Evolutionary conservation across 2,888 invertebrate genomes (phyloP), one percentile per base, ranked within the genome.

Genomic region (Dermolepida albohirtum): DNA sequence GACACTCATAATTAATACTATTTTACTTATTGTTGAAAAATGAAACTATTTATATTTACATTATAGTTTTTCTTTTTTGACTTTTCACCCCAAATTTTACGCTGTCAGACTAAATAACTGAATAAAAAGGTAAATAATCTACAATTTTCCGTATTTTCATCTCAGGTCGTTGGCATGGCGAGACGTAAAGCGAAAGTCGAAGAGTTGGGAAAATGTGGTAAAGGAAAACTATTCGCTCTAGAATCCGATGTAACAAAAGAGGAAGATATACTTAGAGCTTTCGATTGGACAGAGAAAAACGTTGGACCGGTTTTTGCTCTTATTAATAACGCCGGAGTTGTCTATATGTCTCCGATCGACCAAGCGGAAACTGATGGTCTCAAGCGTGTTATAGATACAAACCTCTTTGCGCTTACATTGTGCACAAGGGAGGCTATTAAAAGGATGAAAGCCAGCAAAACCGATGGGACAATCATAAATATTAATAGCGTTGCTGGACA

Each of bases 91-190:
- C n/a, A n/a, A n/a, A n/a, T n/a, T n/a, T n/a, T n/a, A n/a, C n/a
- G n/a, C n/a, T n/a, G n/a, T n/a, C n/a, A n/a, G n/a, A n/a, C n/a
- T n/a, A n/a, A n/a, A n/a, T n/a, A n/a, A n/a, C n/a, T n/a, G n/a
- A n/a, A n/a, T n/a, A n/a, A n/a, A n/a, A n/a, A n/a, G n/a, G n/a
- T n/a, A n/a, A n/a, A n/a, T n/a, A n/a, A n/a, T n/a, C n/a, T n/a
- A n/a, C n/a, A n/a, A n/a, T n/a, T n/a, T n/a, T n/a, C n/a, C n/a
- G n/a, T n/a, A n/a, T n/a, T n/a, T n/a, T n/a, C n/a, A n/a, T n/a
- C n/a, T n/a, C n/a, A n/a, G 66, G 89, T 89, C 12, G 68, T 59
- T 55, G 70, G 70, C 11, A 49, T 70, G 11, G 70, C 68, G 10
- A 62, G 70, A 39, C 62, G 70, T 34, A 55, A 55, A 39, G 70